A percentile compares a stretch with the other conserved stretches of the same genome.
Conservation (phyloP, 2,113 vertebrate genomes). For the Dipodomys ordii region DNA sequence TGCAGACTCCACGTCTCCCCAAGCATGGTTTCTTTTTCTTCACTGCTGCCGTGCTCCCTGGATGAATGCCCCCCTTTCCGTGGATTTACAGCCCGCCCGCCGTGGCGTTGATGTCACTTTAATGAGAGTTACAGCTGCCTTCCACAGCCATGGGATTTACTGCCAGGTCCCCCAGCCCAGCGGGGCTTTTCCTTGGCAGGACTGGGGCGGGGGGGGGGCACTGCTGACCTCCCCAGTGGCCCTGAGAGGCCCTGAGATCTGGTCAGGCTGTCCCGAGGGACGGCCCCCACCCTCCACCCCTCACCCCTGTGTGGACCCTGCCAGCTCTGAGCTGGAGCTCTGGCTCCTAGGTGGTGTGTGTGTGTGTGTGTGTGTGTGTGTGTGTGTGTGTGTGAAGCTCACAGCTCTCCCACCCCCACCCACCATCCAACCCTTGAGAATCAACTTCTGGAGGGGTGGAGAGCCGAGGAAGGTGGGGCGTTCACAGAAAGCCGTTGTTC, state of each 20-base stretch:
- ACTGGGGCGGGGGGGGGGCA: no score
- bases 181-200: neutral
- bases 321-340: neutral
- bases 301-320: neutral
- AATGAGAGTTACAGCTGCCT: constrained; percentile 86
- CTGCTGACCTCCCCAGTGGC: neutral
- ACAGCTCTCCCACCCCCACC: neutral
- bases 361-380: neutral
- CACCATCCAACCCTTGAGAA: constrained; percentile 19
- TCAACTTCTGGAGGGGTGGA: neutral
- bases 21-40: constrained; percentile 74
- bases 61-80: constrained; percentile 79
- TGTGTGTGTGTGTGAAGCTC: neutral
- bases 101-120: constrained; percentile 84
- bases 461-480: constrained; percentile 58
- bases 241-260: neutral
- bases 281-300: no score
- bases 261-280: neutral
- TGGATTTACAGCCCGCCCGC: constrained; percentile 82
- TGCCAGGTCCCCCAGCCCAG: constrained; percentile 46
- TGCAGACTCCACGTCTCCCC: constrained; percentile 74
- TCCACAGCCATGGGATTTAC: constrained; percentile 65
- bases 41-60: constrained; percentile 81
- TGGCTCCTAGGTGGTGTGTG: neutral
- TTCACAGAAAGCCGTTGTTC: constrained; percentile 76